Evolutionary conservation across 2,113 vertebrate genomes (phyloP).

Genomic region (Butorides virescens): DNA sequence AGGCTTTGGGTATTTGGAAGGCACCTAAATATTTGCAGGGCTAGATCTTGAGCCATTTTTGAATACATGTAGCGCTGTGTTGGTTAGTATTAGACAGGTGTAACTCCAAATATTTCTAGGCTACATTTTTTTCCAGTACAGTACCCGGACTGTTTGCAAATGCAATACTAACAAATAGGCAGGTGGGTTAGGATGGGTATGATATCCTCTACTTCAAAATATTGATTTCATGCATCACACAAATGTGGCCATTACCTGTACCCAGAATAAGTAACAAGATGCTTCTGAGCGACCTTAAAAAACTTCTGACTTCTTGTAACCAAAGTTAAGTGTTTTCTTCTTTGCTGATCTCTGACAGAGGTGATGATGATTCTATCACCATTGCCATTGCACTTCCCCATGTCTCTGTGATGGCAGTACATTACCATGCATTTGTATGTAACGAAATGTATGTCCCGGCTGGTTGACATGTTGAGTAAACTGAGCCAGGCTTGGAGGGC

Average conservation of each 20-base stretch:
- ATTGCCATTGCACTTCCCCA: background rate
- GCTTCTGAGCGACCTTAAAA: background rate
- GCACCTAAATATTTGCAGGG: background rate
- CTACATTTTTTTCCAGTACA: background rate
- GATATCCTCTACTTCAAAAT: background rate
- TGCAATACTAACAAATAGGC: background rate
- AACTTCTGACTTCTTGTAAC: background rate
- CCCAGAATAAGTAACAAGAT: background rate
- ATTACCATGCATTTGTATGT: background rate
- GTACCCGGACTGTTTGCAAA: background rate
- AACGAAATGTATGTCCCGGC: background rate
- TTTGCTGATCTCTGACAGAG: background rate
- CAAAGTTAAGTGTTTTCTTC: background rate
- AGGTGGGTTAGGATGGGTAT: background rate
- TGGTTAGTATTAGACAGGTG: background rate
- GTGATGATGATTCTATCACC: background rate
- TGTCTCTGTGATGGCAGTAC: background rate
- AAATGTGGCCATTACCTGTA: background rate
- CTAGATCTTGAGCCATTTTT: background rate
- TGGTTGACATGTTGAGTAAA: background rate
- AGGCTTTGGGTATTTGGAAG: background rate
- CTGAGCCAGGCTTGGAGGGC: background rate
- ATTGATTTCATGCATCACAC: background rate
- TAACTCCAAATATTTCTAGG: background rate
- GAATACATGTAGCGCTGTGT: accelerated